Percentiles rank a stretch among this genome's conserved stretches.
Evolutionary conservation across 2,113 vertebrate species (phyloP).

Genomic region (Cranoglanis bouderius): DNA sequence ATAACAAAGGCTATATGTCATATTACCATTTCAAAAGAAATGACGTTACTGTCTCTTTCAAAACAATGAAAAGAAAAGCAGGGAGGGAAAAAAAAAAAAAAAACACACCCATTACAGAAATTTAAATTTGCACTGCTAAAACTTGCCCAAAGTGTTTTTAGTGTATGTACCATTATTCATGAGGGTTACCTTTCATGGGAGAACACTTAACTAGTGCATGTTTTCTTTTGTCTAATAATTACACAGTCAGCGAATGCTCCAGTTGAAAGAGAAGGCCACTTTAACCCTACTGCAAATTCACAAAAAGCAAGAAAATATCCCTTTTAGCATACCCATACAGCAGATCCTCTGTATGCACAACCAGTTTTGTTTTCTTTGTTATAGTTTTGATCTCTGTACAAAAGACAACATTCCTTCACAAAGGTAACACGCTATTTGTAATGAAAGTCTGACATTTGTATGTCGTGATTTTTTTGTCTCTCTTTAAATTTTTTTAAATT

Average conservation of each 20-base stretch:
- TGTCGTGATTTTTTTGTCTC: constrained; percentile 50
- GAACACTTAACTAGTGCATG: constrained; percentile 70
- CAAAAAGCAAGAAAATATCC: constrained; percentile 89
- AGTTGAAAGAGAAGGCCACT: constrained; percentile 79
- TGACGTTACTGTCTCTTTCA: constrained; percentile 45
- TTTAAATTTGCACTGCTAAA: constrained; percentile 73
- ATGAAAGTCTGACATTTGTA: constrained; percentile 75
- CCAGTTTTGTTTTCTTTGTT: constrained; percentile 68
- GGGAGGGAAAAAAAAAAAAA: no score
- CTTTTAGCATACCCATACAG: constrained; percentile 87
- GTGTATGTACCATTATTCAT: constrained; percentile 63
- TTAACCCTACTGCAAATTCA: constrained; percentile 87
- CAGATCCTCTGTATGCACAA: constrained; percentile 74
- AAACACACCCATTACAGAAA: constrained; percentile 61
- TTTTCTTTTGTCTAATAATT: constrained; percentile 77
- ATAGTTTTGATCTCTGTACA: constrained; percentile 79
- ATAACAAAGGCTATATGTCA: constrained; percentile 57
- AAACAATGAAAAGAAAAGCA: constrained; percentile 57
- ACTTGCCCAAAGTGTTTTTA: constrained; percentile 81
- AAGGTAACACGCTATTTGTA: constrained; percentile 73
- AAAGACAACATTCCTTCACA: constrained; percentile 78
- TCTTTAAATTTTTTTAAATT: constrained; percentile 41
- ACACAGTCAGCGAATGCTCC: constrained; percentile 80
- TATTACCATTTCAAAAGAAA: constrained; percentile 72
- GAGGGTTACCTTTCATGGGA: constrained; percentile 66